phyloP scores from a whole-genome alignment of 2,113 vertebrate species.

The Mesitornis unicolor region DNA sequence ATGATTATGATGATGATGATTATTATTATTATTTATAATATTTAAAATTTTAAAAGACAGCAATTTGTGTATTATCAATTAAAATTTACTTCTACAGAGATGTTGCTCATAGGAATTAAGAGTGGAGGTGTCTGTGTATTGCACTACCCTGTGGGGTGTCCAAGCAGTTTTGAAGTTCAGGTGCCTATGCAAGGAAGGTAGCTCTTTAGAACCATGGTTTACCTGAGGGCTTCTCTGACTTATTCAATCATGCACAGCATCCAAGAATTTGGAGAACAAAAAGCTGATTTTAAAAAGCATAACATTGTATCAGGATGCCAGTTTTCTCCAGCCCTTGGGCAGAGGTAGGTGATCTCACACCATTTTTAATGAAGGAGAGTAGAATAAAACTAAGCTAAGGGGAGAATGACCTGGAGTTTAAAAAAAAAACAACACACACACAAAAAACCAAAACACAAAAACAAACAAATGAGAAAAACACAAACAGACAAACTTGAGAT shows the following conservation, averaged over 20 bases:
- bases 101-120: not conserved
- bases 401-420: not conserved
- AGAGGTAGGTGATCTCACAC: not conserved
- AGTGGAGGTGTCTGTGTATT: not conserved
- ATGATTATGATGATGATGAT: not conserved
- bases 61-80: not conserved
- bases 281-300: not conserved
- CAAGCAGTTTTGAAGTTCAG: not conserved
- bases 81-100: not conserved
- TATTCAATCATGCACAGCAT: not conserved
- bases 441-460: too few species aligned
- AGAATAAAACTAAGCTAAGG: not conserved
- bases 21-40: not conserved
- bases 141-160: not conserved
- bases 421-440: not conserved
- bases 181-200: not conserved
- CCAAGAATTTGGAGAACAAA: not conserved
- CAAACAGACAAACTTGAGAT: not conserved
- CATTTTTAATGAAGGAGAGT: not conserved
- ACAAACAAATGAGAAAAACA: too few species aligned
- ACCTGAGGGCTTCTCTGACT: not conserved
- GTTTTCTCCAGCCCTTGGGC: not conserved
- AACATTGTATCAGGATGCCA: not conserved
- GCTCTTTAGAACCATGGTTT: not conserved
- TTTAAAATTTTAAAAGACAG: not conserved